phyloP scores from a whole-genome alignment of 1,140 invertebrate genomes.

The Hestina assimilis region DNA sequence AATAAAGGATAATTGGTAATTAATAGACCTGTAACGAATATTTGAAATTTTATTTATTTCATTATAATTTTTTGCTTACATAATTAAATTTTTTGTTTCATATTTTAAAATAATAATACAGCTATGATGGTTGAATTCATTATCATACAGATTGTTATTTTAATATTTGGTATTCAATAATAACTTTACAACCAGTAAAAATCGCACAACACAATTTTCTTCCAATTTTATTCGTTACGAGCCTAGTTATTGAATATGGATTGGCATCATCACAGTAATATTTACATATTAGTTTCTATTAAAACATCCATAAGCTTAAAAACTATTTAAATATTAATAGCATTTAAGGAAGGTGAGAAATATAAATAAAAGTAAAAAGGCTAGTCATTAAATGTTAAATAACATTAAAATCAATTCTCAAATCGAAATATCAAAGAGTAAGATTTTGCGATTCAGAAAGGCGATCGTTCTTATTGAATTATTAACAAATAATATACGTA shows the following conservation, averaged over 20 bases:
- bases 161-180: background rate
- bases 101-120: background rate
- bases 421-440: background rate
- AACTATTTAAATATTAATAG: slow-evolving; percentile 16
- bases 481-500: slow-evolving; percentile 13
- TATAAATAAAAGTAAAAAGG: slow-evolving; percentile 13
- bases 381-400: slow-evolving; percentile 2
- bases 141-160: too few species aligned
- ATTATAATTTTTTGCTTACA: background rate
- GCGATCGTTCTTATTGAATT: background rate
- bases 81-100: background rate
- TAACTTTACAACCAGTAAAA: too few species aligned
- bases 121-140: too few species aligned
- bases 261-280: background rate
- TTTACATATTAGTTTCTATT: background rate
- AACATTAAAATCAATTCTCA: background rate
- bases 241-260: background rate
- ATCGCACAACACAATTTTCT: too few species aligned
- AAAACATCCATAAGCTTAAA: slow-evolving; percentile 6
- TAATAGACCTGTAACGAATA: background rate
- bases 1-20: slow-evolving; percentile 10
- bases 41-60: background rate
- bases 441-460: background rate
- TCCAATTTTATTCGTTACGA: slow-evolving; percentile 1
- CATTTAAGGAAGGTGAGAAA: slow-evolving; percentile 4